Conservation (phyloP, 2,113 vertebrate species). For the Eonycteris spelaea region DNA sequence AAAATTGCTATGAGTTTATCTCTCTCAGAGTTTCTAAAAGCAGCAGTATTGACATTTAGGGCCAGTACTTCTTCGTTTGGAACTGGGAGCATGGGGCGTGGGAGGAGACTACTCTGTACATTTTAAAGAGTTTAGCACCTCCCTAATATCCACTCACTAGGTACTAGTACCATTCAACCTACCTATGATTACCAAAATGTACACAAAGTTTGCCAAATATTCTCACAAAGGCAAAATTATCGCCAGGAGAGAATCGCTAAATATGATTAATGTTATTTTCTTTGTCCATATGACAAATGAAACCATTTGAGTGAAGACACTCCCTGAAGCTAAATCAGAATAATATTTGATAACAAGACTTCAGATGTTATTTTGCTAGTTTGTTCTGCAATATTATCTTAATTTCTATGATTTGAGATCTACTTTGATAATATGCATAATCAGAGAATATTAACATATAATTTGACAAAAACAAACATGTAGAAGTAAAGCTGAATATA, state of each 20-base stretch:
- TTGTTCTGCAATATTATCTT: background rate
- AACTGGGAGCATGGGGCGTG: accelerated
- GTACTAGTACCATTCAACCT: background rate
- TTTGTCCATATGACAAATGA: background rate
- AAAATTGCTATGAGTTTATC: too few species aligned
- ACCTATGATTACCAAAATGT: background rate
- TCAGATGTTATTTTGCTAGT: background rate
- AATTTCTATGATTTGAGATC: background rate
- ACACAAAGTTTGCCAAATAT: background rate
- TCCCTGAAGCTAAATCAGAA: background rate
- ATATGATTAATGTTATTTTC: too few species aligned
- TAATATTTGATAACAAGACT: background rate
- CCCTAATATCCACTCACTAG: background rate
- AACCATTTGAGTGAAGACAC: background rate
- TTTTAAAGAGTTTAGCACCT: background rate
- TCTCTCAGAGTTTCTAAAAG: too few species aligned
- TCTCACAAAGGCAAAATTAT: background rate
- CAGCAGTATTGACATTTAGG: background rate
- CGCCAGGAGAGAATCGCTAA: too few species aligned
- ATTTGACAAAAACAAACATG: too few species aligned
- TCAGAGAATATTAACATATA: background rate
- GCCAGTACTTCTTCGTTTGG: background rate
- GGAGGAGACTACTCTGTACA: background rate
- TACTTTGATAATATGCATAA: background rate
- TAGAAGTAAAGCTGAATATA: background rate